phyloP scores from a whole-genome alignment of 92 coral and sea anemone genomes.

The Hydrozoanthus gracilis region DNA sequence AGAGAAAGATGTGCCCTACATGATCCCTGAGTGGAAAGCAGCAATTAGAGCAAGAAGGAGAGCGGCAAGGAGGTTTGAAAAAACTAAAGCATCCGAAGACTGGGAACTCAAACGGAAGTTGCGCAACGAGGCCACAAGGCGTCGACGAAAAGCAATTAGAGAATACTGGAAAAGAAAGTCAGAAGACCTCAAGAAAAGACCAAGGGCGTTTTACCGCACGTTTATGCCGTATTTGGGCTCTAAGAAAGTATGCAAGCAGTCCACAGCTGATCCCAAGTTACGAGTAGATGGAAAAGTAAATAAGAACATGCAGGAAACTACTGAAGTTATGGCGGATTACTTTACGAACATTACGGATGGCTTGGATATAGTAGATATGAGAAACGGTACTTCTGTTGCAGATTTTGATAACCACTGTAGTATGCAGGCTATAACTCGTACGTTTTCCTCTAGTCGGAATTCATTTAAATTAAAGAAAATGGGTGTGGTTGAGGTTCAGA shows the following conservation, averaged over 20 bases:
- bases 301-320: neutral
- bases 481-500: neutral
- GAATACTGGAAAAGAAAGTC: conserved; percentile 43
- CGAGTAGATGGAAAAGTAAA: neutral
- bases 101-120: no score
- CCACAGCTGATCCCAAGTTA: neutral
- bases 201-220: conserved; percentile 12
- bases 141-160: conserved; percentile 34
- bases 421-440: neutral
- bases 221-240: conserved; percentile 18
- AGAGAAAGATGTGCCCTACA: conserved; percentile 36
- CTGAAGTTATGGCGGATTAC: neutral
- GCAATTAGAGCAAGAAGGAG: conserved; percentile 38
- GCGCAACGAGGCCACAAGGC: conserved; percentile 36
- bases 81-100: neutral
- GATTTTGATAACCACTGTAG: conserved; percentile 16
- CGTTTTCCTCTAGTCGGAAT: neutral
- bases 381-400: neutral
- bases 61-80: conserved; percentile 47
- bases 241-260: neutral
- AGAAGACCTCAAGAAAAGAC: conserved; percentile 38
- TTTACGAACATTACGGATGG: conserved; percentile 9
- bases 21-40: conserved; percentile 42
- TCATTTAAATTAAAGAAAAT: neutral
- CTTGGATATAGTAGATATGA: conserved; percentile 17